phyloP scores from a whole-genome alignment of 2,113 vertebrate genomes.

The Lampris megalopsis region DNA sequence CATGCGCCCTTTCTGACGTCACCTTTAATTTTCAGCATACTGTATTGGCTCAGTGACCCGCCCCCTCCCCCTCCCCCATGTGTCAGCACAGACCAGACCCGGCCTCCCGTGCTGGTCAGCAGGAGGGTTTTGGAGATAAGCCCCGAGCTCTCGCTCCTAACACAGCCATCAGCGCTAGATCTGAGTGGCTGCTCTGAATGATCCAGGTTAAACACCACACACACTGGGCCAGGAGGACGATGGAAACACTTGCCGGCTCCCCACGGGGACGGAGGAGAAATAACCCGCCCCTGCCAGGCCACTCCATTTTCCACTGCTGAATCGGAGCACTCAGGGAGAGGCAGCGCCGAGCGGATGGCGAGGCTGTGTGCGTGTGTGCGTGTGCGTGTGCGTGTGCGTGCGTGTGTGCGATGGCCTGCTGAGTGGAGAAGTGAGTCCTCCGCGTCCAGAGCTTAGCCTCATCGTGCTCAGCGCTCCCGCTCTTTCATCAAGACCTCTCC shows the following conservation, averaged over 20 bases:
- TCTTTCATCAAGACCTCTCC: constrained; percentile 65
- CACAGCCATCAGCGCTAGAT: constrained; percentile 49
- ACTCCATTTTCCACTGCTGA: constrained; percentile 63
- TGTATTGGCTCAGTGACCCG: too few relatives aligned
- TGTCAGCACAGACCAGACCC: neutral
- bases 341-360: constrained; percentile 57
- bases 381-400: constrained; percentile 47
- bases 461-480: constrained; percentile 63
- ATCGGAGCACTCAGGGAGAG: constrained; percentile 55
- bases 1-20: too few relatives aligned
- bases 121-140: constrained; percentile 45
- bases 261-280: constrained; percentile 24
- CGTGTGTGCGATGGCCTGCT: constrained; percentile 49
- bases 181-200: constrained; percentile 46
- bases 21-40: too few relatives aligned
- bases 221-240: constrained; percentile 40
- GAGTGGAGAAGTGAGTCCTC: constrained; percentile 60
- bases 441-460: constrained; percentile 59
- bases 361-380: constrained; percentile 28
- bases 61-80: neutral
- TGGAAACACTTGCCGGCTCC: constrained; percentile 55
- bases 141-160: constrained; percentile 33
- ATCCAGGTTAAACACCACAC: constrained; percentile 54
- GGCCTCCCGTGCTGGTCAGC: neutral
- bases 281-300: constrained; percentile 57